Evolutionary conservation across 1,140 invertebrate species (phyloP).

Genomic region (Coptotermes formosanus): DNA sequence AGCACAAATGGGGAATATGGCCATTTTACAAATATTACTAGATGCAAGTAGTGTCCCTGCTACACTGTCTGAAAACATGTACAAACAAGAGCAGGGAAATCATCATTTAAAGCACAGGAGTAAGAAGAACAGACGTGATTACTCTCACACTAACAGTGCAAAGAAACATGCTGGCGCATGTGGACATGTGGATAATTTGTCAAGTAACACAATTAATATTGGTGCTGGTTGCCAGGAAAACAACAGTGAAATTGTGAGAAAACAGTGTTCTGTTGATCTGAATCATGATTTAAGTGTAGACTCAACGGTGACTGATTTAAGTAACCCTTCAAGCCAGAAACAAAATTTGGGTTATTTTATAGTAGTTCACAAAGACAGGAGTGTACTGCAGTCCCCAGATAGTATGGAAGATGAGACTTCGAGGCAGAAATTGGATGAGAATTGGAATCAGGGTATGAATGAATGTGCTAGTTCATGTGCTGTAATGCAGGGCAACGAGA

Average conservation of each 20-base stretch:
- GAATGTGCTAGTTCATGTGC: background rate
- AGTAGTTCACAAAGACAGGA: conserved; percentile 34
- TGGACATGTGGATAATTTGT: background rate
- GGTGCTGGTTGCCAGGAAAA: background rate
- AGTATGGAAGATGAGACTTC: background rate
- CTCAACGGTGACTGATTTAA: background rate
- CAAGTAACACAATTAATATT: background rate
- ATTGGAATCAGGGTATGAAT: conserved; percentile 18
- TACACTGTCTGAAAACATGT: conserved; percentile 18
- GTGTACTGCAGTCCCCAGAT: background rate
- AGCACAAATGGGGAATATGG: conserved; percentile 49
- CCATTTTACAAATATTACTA: conserved; percentile 47
- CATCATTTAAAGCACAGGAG: background rate
- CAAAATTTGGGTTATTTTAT: conserved; percentile 43
- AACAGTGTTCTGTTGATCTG: background rate
- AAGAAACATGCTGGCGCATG: background rate
- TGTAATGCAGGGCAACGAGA: background rate
- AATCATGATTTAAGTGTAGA: background rate
- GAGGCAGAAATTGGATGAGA: background rate
- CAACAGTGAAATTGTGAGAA: background rate
- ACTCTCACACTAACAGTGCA: background rate
- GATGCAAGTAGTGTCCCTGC: background rate
- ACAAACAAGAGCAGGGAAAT: conserved; percentile 22
- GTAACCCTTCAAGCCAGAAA: conserved; percentile 37
- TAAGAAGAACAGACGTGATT: background rate